phyloP scores from a whole-genome alignment of 2,113 vertebrate genomes.

The Chamaetylas fuelleborni region DNA sequence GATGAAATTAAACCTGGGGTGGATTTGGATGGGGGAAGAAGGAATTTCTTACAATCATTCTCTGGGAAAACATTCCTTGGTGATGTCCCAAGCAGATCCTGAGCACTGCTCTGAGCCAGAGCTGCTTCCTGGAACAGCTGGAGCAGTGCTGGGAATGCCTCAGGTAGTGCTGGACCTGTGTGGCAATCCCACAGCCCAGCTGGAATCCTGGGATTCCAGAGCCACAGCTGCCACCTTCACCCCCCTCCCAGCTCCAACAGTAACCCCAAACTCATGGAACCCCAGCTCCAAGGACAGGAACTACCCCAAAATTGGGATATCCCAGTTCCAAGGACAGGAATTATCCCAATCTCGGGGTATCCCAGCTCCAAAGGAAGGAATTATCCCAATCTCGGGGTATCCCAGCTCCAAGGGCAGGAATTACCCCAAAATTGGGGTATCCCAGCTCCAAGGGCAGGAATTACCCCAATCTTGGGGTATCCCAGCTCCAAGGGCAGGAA shows the following conservation, averaged over 20 bases:
- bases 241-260: not conserved
- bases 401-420: not conserved
- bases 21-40: not conserved
- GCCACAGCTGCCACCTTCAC: not conserved
- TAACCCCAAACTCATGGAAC: rapidly evolving
- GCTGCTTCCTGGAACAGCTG: not conserved
- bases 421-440: rapidly evolving
- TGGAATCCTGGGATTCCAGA: not conserved
- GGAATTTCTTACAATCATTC: not conserved
- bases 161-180: not conserved
- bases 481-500: not conserved
- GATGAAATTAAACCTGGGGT: conserved; percentile 3
- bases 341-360: not conserved
- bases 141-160: not conserved
- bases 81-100: not conserved
- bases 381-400: rapidly evolving
- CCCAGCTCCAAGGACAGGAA: not conserved
- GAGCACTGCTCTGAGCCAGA: not conserved
- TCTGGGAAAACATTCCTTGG: conserved; percentile 35
- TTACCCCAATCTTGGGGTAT: rapidly evolving
- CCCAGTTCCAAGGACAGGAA: not conserved
- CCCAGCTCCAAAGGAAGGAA: not conserved
- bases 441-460: not conserved
- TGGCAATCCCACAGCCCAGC: not conserved
- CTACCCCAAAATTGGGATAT: rapidly evolving